These are phyloP conservation scores for Lophius americanus DNA, from an alignment of 2,797 vertebrate genomes.

Conservation along the genomic window DNA sequence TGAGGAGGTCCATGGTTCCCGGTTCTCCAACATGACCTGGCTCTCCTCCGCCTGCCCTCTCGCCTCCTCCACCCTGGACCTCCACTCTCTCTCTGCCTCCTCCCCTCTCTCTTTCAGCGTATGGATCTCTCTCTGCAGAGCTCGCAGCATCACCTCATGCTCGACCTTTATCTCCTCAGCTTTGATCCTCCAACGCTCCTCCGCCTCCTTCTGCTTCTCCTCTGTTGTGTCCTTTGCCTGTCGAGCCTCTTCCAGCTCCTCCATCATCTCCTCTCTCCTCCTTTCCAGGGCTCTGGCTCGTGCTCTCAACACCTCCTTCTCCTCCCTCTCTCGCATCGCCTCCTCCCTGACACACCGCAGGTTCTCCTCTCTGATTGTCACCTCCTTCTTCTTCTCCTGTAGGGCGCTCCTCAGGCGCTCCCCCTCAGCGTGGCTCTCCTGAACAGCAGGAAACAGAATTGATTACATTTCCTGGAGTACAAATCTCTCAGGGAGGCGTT, in stretches of 20 bases:
- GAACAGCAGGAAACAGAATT: background rate
- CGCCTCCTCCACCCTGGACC: constrained; percentile 37
- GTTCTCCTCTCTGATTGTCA: constrained; percentile 46
- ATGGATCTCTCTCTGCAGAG: constrained; percentile 19
- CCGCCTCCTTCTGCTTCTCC: constrained; percentile 56
- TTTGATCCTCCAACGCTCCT: constrained; percentile 66
- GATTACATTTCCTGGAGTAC: background rate
- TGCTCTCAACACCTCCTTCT: constrained; percentile 47
- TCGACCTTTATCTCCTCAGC: constrained; percentile 37
- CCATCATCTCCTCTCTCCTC: constrained; percentile 55
- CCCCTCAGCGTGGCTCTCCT: constrained; percentile 72
- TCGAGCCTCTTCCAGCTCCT: constrained; percentile 40
- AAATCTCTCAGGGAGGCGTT: too few species aligned
- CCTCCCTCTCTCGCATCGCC: constrained; percentile 40
- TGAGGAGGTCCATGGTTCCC: constrained; percentile 56
- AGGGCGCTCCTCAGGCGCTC: constrained; percentile 62
- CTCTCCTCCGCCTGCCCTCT: constrained; percentile 58
- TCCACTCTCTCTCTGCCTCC: constrained; percentile 29
- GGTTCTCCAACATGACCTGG: constrained; percentile 70
- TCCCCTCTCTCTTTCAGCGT: constrained; percentile 15
- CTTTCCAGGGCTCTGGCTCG: constrained; percentile 45
- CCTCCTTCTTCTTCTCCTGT: constrained; percentile 45
- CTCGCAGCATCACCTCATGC: constrained; percentile 36
- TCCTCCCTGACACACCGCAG: constrained; percentile 26
- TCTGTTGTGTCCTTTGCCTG: constrained; percentile 45